A percentile compares a stretch with the other conserved stretches of the same genome.
Evolutionary conservation across 2,113 vertebrate species (phyloP).

Genomic region (Columba janthina): DNA sequence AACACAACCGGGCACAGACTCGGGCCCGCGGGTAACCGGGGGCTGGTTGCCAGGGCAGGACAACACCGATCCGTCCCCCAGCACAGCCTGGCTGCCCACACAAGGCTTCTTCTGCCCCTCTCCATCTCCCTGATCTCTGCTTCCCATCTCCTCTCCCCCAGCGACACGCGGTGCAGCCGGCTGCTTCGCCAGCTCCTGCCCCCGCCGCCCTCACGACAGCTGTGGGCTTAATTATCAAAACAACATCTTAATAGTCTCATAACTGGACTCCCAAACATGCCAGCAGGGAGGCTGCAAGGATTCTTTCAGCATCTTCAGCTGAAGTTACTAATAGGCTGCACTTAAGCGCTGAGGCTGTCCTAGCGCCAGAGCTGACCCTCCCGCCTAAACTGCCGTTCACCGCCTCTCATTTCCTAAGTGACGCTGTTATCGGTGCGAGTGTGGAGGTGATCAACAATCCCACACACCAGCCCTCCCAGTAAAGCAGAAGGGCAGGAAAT

Average conservation of each 20-base stretch:
- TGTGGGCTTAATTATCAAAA: constrained; percentile 87
- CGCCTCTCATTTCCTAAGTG: constrained; percentile 43
- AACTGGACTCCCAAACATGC: constrained; percentile 78
- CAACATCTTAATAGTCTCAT: constrained; percentile 87
- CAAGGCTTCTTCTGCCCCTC: too few species aligned
- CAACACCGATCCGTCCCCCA: fast-evolving
- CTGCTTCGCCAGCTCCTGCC: constrained; percentile 66
- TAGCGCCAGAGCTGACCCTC: constrained; percentile 43
- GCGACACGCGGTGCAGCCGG: constrained; percentile 22
- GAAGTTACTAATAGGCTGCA: constrained; percentile 76
- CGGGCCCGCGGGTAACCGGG: fast-evolving
- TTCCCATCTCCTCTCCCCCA: background rate
- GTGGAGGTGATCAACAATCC: constrained; percentile 48
- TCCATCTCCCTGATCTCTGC: too few species aligned
- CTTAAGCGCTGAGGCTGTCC: constrained; percentile 71
- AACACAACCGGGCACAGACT: fast-evolving
- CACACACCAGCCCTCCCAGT: constrained; percentile 40
- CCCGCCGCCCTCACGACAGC: constrained; percentile 79
- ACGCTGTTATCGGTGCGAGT: constrained; percentile 36
- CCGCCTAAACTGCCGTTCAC: constrained; percentile 31
- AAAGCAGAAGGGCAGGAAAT: constrained; percentile 42
- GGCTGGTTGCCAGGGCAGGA: fast-evolving
- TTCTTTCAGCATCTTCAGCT: constrained; percentile 76
- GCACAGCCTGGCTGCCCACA: too few species aligned
- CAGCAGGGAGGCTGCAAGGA: constrained; percentile 71